Evolutionary conservation across 2,113 vertebrate species (phyloP).

Genomic region (Oostethus manadensis): DNA sequence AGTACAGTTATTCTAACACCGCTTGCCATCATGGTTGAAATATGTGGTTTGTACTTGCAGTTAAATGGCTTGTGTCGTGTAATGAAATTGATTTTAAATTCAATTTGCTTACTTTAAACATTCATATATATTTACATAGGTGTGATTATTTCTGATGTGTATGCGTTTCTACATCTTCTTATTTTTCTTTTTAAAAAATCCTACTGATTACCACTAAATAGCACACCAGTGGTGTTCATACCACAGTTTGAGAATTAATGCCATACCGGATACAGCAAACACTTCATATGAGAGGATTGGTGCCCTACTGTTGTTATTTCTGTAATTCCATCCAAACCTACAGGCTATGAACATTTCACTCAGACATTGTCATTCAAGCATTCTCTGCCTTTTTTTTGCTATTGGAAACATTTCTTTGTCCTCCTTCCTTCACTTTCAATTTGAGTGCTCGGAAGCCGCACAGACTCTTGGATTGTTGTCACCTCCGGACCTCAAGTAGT

Average conservation of each 20-base stretch:
- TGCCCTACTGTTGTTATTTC: constrained; percentile 1
- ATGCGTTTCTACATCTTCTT: too few species aligned
- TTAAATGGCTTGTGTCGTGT: too few species aligned
- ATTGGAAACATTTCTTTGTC: constrained; percentile 33
- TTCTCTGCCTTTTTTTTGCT: constrained; percentile 21
- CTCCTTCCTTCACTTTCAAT: constrained; percentile 60
- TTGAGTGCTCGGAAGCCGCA: constrained; percentile 50
- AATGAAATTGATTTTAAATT: too few species aligned
- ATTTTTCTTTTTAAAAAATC: too few species aligned
- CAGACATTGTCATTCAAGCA: neutral
- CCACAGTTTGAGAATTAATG: neutral
- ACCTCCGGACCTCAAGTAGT: constrained; percentile 73
- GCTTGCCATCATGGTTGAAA: too few species aligned
- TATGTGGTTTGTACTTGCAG: too few species aligned
- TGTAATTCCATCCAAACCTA: neutral
- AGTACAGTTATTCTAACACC: too few species aligned
- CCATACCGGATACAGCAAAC: constrained; percentile 8
- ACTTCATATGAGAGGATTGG: constrained; percentile 3
- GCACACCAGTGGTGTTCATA: too few species aligned
- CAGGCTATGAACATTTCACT: constrained; percentile 6
- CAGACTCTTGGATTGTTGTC: constrained; percentile 70
- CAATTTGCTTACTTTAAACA: too few species aligned
- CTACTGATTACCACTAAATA: too few species aligned
- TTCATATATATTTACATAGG: too few species aligned
- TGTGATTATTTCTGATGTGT: too few species aligned